Percentiles rank a stretch among this genome's conserved stretches.
These are phyloP conservation scores for Hydrozoanthus tunicans DNA, from an alignment of 64 coral and sea anemone species.

Conservation along the genomic window DNA sequence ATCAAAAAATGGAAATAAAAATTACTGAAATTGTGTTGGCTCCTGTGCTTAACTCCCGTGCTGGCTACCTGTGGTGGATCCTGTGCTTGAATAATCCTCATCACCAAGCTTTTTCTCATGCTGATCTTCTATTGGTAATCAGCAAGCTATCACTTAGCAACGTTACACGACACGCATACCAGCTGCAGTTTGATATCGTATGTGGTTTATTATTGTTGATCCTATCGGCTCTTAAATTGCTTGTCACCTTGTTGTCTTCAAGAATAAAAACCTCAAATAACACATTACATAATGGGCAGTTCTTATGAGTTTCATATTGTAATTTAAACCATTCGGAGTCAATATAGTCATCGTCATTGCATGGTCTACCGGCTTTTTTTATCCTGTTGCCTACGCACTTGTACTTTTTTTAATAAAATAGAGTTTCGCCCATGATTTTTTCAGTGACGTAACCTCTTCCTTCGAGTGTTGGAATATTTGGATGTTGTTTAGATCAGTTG, in stretches of 20 bases:
- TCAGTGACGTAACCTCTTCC: neutral
- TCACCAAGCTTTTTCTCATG: no score
- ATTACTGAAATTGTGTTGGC: no score
- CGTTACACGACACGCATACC: neutral
- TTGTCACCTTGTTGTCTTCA: constrained; percentile 14
- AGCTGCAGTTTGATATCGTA: neutral
- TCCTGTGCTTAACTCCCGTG: no score
- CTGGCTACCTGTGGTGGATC: no score
- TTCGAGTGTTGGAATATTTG: constrained; percentile 9
- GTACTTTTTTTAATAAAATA: constrained; percentile 21
- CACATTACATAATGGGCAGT: neutral
- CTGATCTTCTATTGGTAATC: no score
- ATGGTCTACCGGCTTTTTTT: constrained; percentile 6
- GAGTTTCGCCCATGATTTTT: constrained; percentile 28
- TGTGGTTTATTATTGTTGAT: constrained; percentile 4
- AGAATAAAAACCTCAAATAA: neutral
- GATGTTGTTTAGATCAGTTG: neutral
- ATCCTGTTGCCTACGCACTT: neutral
- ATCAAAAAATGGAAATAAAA: no score
- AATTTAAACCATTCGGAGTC: constrained; percentile 39
- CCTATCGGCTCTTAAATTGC: constrained; percentile 1
- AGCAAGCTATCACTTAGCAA: neutral
- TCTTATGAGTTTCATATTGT: neutral
- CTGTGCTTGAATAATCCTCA: no score
- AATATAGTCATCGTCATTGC: neutral